phyloP scores from a whole-genome alignment of 1,140 invertebrate species.

The Dinoponera quadriceps region DNA sequence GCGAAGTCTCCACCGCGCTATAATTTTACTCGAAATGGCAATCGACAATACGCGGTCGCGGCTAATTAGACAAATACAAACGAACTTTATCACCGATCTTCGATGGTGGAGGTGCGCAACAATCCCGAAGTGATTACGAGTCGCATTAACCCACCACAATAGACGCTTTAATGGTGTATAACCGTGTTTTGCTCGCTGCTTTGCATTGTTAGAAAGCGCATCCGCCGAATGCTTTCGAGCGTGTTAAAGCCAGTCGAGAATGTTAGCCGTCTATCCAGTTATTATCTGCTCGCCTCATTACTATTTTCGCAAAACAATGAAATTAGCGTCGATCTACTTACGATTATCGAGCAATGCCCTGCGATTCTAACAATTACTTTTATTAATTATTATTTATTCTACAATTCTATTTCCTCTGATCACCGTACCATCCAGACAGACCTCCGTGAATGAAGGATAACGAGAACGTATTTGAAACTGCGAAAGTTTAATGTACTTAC shows the following conservation, averaged over 20 bases:
- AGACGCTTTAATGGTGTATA: conserved; percentile 59
- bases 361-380: too few species aligned
- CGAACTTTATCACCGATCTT: conserved; percentile 62
- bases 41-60: conserved; percentile 52
- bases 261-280: background rate
- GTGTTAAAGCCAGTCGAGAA: background rate
- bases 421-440: too few species aligned
- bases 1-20: conserved; percentile 24
- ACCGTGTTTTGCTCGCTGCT: conserved; percentile 58
- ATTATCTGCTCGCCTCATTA: background rate
- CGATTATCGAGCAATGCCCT: too few species aligned
- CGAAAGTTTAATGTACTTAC: too few species aligned
- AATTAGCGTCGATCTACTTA: too few species aligned
- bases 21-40: conserved; percentile 56
- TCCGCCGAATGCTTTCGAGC: conserved; percentile 12
- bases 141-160: conserved; percentile 67
- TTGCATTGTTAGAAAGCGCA: conserved; percentile 44
- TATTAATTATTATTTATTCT: too few species aligned
- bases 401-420: too few species aligned
- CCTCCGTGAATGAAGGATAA: too few species aligned
- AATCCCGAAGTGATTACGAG: conserved; percentile 68
- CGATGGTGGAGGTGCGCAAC: conserved; percentile 36
- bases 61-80: conserved; percentile 72
- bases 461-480: too few species aligned
- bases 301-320: background rate